Conservation (phyloP, 37 sponge, comb jelly and placozoan genomes). For the Aphrocallistes beatrix region DNA sequence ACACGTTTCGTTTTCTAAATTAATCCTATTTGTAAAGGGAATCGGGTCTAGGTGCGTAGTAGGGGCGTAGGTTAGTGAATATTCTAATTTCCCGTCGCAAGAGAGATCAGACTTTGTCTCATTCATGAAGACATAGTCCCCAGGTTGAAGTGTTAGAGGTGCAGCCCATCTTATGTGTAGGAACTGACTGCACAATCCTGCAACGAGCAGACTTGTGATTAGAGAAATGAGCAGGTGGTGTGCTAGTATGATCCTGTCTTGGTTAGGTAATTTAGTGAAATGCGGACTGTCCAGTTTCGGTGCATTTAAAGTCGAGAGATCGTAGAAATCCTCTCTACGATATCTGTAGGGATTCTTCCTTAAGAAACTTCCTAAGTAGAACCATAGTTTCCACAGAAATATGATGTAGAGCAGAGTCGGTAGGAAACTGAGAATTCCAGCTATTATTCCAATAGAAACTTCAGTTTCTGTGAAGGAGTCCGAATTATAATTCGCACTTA, state of each 20-base stretch:
- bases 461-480: not conserved
- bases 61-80: not conserved
- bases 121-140: not conserved
- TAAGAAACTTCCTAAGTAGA: not conserved
- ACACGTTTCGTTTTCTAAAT: not conserved
- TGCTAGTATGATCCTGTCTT: not conserved
- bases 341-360: not conserved
- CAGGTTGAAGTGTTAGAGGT: not conserved
- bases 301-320: not conserved
- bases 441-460: not conserved
- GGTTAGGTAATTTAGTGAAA: not conserved
- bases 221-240: not conserved
- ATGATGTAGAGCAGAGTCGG: not conserved
- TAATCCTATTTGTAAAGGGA: not conserved
- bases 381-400: conserved; percentile 6
- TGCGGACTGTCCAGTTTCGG: not conserved
- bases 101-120: not conserved
- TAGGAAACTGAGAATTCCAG: not conserved
- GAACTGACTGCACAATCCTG: not conserved
- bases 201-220: not conserved
- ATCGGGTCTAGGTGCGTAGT: not conserved
- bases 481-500: not conserved
- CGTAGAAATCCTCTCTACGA: not conserved
- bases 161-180: not conserved
- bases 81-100: not conserved